phyloP scores from a whole-genome alignment of 2,888 invertebrate species.

The Oscheius sp. region DNA sequence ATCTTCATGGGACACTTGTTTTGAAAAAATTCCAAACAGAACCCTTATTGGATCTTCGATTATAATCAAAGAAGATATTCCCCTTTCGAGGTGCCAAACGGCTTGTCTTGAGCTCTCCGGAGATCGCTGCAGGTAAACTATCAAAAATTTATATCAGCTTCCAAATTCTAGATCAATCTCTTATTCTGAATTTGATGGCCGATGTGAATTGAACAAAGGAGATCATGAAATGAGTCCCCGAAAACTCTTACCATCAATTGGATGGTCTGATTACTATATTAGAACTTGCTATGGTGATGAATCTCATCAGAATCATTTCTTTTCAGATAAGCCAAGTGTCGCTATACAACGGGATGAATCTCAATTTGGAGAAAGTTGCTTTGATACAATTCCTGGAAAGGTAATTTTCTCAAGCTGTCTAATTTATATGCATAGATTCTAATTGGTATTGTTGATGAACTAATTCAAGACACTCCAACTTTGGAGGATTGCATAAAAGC shows the following conservation, averaged over 20 bases:
- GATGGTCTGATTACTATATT: constrained; percentile 47
- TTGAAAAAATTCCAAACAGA: constrained; percentile 1
- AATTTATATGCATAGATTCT: constrained; percentile 35
- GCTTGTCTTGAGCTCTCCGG: constrained; percentile 25
- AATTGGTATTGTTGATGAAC: constrained; percentile 59
- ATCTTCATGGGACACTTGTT: constrained; percentile 17
- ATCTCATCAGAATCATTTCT: neutral
- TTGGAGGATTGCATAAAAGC: constrained; percentile 47
- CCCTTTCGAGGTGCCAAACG: constrained; percentile 15
- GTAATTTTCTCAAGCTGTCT: neutral
- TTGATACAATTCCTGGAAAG: constrained; percentile 22
- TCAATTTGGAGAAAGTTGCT: constrained; percentile 24
- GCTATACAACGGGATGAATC: constrained; percentile 18
- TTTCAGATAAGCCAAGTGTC: constrained; percentile 29
- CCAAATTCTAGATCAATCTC: constrained; percentile 39
- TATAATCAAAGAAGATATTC: constrained; percentile 15
- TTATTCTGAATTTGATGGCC: constrained; percentile 31
- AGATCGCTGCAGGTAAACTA: constrained; percentile 24
- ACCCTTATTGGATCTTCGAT: constrained; percentile 14
- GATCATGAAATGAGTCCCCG: constrained; percentile 38
- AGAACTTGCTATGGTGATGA: constrained; percentile 37
- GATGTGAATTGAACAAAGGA: constrained; percentile 47
- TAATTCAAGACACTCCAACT: constrained; percentile 50
- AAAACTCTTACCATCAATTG: constrained; percentile 29
- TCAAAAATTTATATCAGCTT: neutral